A percentile compares a stretch with the other conserved stretches of the same genome.
Conservation (phyloP, 30 jellyfish, hydroid and myxozoan species). For the Cassiopea andromeda region DNA sequence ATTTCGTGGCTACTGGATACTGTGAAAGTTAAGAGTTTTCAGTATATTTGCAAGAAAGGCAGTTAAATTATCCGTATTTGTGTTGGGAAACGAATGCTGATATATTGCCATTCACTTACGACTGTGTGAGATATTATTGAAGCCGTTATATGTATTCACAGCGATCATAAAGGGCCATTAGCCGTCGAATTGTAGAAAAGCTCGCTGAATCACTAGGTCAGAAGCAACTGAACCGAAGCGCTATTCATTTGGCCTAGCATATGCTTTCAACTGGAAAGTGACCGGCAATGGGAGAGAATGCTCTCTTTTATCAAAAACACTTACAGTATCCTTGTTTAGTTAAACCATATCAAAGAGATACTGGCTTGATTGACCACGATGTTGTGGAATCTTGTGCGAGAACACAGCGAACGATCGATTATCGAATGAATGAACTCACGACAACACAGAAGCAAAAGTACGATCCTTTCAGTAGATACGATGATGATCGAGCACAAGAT, state of each 20-base stretch:
- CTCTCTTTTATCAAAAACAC: constrained; percentile 54
- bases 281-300: constrained; percentile 79
- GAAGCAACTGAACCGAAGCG: constrained; percentile 80
- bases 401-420: constrained; percentile 8
- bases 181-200: constrained; percentile 48
- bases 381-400: constrained; percentile 51
- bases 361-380: constrained; percentile 48
- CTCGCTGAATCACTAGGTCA: constrained; percentile 75
- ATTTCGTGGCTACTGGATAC: constrained; percentile 52
- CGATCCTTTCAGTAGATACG: constrained; percentile 84
- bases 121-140: not conserved
- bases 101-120: constrained; percentile 2
- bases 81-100: constrained; percentile 1
- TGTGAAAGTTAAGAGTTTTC: too few species aligned
- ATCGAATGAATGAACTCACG: constrained; percentile 77
- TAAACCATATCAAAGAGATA: constrained; percentile 58
- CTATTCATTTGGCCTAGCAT: constrained; percentile 65
- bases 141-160: constrained; percentile 75
- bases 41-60: constrained; percentile 40
- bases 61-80: constrained; percentile 44
- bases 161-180: constrained; percentile 65
- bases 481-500: constrained; percentile 80
- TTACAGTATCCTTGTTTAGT: constrained; percentile 76
- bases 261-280: constrained; percentile 65
- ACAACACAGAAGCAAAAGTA: constrained; percentile 61